Evolutionary conservation across 2,888 invertebrate genomes (phyloP).

Genomic region (Elmis aenea): DNA sequence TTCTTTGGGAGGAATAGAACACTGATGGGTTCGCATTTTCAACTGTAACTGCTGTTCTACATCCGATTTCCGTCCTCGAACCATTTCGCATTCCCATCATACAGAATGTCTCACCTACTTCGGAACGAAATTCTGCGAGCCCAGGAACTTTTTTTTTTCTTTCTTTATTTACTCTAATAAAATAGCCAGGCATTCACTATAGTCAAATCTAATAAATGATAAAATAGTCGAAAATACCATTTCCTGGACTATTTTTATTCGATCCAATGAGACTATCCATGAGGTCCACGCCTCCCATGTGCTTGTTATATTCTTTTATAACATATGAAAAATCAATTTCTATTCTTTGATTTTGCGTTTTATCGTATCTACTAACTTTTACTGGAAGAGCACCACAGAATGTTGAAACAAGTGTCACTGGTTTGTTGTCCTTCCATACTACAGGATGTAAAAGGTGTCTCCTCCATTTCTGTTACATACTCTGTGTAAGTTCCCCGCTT

Average conservation of each 20-base stretch:
- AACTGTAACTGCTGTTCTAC: too few relatives aligned
- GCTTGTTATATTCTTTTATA: constrained; percentile 18
- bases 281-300: constrained; percentile 23
- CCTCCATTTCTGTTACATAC: constrained; percentile 2
- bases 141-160: too few relatives aligned
- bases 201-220: too few relatives aligned
- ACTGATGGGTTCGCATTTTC: too few relatives aligned
- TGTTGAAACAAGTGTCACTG: constrained; percentile 31
- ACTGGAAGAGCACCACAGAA: constrained; percentile 30
- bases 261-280: constrained; percentile 12
- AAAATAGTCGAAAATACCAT: constrained; percentile 15
- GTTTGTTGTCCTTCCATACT: constrained; percentile 35
- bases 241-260: constrained; percentile 13
- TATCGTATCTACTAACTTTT: constrained; percentile 4
- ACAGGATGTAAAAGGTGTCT: constrained; percentile 20
- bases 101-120: too few relatives aligned
- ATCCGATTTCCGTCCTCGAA: too few relatives aligned
- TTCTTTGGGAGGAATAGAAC: too few relatives aligned
- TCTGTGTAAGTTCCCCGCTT: constrained; percentile 19
- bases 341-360: constrained; percentile 10
- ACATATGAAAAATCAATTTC: constrained; percentile 14
- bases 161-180: too few relatives aligned
- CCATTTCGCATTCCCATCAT: too few relatives aligned
- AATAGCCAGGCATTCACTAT: too few relatives aligned
- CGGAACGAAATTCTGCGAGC: too few relatives aligned